These are phyloP conservation scores for Drosophila yooni DNA, from an alignment of 2,888 invertebrate genomes.

Conservation along the genomic window DNA sequence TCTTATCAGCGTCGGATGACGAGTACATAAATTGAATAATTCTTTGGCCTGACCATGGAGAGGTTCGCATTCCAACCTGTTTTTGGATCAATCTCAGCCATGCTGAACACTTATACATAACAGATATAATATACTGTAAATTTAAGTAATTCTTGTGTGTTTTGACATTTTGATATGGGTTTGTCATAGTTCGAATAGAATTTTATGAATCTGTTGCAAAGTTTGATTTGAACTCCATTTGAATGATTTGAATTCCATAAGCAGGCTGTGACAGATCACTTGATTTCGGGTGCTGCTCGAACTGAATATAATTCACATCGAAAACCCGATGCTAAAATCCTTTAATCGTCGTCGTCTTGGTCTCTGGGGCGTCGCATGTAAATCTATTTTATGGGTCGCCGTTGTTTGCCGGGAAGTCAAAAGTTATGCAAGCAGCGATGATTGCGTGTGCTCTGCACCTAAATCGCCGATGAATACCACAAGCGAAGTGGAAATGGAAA, in stretches of 20 bases:
- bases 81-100: slow-evolving; percentile 33
- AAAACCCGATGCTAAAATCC: background rate
- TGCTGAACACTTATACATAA: slow-evolving; percentile 30
- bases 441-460: slow-evolving; percentile 68
- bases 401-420: slow-evolving; percentile 42
- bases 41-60: background rate
- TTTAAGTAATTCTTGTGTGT: slow-evolving; percentile 2
- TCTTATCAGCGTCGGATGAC: background rate
- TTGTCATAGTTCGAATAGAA: background rate
- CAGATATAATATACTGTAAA: slow-evolving; percentile 24
- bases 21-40: slow-evolving; percentile 1
- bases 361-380: slow-evolving; percentile 72
- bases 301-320: slow-evolving; percentile 14
- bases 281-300: slow-evolving; percentile 3
- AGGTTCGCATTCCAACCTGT: background rate
- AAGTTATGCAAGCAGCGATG: slow-evolving; percentile 58
- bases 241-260: no score
- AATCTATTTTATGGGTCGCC: slow-evolving; percentile 57
- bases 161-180: slow-evolving; percentile 7
- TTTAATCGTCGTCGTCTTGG: slow-evolving; percentile 5
- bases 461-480: slow-evolving; percentile 63
- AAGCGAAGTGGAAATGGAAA: slow-evolving; percentile 17
- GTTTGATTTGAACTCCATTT: background rate
- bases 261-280: background rate
- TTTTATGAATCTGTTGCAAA: background rate